These are phyloP conservation scores for Scaptomyza pallida DNA, from an alignment of 1,140 invertebrate genomes.

Conservation along the genomic window DNA sequence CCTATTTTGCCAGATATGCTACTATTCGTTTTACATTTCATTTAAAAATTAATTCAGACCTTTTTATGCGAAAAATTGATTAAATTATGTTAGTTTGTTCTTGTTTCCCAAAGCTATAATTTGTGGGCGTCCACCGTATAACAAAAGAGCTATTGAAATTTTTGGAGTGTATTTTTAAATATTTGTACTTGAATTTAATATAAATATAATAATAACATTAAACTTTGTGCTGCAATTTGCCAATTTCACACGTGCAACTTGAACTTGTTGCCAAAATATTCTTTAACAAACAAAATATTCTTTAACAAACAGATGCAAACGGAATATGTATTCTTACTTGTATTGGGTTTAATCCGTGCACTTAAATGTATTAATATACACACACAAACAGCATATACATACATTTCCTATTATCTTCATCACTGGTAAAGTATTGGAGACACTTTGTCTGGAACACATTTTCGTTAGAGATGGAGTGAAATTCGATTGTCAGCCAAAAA, in stretches of 20 bases:
- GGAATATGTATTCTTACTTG: neutral
- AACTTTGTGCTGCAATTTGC: too few relatives aligned
- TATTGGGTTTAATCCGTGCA: neutral
- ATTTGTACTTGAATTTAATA: too few relatives aligned
- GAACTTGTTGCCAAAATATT: constrained; percentile 1
- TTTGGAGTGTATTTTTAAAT: too few relatives aligned
- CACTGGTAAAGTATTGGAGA: constrained; percentile 19
- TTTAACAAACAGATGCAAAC: neutral
- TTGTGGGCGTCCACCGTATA: too few relatives aligned
- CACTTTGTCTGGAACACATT: constrained; percentile 23
- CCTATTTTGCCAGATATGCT: too few relatives aligned
- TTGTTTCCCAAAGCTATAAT: too few relatives aligned
- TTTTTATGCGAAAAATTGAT: too few relatives aligned
- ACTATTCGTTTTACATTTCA: too few relatives aligned
- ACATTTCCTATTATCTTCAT: neutral
- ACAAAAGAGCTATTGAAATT: too few relatives aligned
- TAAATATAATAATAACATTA: too few relatives aligned
- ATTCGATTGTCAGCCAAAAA: constrained; percentile 23
- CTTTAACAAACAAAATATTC: neutral
- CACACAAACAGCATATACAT: neutral
- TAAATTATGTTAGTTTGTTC: too few relatives aligned
- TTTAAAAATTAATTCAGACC: too few relatives aligned
- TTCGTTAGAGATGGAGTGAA: constrained; percentile 14
- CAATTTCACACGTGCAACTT: neutral
- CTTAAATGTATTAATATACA: neutral